These are phyloP conservation scores for Invenusta paracnida DNA, from an alignment of 2,888 invertebrate species.

Conservation along the genomic window DNA sequence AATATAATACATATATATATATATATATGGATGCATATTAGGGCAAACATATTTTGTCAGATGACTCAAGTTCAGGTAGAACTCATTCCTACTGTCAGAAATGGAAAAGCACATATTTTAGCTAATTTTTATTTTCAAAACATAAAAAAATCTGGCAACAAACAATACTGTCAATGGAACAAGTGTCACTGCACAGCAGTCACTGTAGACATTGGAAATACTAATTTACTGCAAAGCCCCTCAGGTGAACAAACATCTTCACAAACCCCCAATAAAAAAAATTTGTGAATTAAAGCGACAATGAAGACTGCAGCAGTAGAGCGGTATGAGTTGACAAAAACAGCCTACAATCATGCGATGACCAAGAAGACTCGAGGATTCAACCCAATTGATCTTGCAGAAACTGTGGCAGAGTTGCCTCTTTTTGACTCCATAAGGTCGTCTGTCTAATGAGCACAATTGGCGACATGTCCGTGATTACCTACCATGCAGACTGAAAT, in stretches of 20 bases:
- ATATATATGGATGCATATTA: slow-evolving; percentile 2
- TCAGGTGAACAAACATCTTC: slow-evolving; percentile 25
- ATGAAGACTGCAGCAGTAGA: slow-evolving; percentile 25
- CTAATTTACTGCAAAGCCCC: slow-evolving; percentile 7
- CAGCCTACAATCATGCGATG: not conserved
- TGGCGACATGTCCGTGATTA: not conserved
- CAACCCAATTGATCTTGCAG: slow-evolving; percentile 21
- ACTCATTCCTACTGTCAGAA: not conserved
- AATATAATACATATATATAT: slow-evolving; percentile 15
- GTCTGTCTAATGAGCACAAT: not conserved
- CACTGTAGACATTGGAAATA: not conserved
- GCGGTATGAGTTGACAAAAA: not conserved
- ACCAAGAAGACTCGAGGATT: not conserved
- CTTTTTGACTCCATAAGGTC: not conserved
- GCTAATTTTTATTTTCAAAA: not conserved
- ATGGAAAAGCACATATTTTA: slow-evolving; percentile 21
- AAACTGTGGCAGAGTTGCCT: not conserved
- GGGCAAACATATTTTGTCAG: slow-evolving; percentile 5
- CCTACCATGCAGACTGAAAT: not conserved
- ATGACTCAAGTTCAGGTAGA: slow-evolving; percentile 16
- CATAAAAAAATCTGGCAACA: slow-evolving; percentile 13
- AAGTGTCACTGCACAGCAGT: slow-evolving; percentile 12
- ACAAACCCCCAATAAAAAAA: slow-evolving; percentile 8
- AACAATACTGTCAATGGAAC: not conserved
- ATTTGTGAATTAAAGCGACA: not conserved